phyloP scores from a whole-genome alignment of 2,113 vertebrate species.

The Eleginops maclovinus region DNA sequence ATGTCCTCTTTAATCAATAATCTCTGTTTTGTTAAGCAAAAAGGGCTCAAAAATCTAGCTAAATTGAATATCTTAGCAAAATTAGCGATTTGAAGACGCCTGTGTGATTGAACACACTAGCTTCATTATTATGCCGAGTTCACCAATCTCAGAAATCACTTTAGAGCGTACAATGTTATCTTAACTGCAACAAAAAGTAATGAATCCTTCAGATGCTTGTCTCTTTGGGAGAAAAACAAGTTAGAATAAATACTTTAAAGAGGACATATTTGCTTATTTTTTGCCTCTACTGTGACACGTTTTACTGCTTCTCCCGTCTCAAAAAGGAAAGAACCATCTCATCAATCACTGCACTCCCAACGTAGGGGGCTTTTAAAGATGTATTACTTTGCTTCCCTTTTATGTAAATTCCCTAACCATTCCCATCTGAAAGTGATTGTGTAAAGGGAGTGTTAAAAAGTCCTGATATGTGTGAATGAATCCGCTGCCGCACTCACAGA shows the following conservation, averaged over 20 bases:
- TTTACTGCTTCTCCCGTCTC: not conserved
- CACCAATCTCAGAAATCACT: not conserved
- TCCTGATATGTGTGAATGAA: not conserved
- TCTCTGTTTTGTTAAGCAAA: too few species aligned
- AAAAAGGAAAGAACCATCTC: not conserved
- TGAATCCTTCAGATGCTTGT: not conserved
- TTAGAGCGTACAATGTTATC: not conserved
- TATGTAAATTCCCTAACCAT: conserved; percentile 17
- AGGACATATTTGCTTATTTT: too few species aligned
- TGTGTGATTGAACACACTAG: not conserved
- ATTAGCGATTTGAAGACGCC: too few species aligned
- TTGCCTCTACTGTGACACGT: too few species aligned
- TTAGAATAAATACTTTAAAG: too few species aligned
- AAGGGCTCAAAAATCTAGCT: too few species aligned
- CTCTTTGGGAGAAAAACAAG: too few species aligned
- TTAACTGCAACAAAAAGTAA: not conserved
- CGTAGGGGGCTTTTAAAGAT: not conserved
- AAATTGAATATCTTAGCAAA: too few species aligned
- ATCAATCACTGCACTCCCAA: not conserved
- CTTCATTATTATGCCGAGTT: not conserved
- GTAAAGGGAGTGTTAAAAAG: not conserved
- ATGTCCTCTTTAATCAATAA: too few species aligned
- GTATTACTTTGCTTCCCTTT: conserved; percentile 1
- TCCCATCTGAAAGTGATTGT: conserved; percentile 16
- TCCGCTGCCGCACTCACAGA: conserved; percentile 19